Evolutionary conservation across 2,797 vertebrate species (phyloP).

Genomic region (Acrossocheilus fasciatus): DNA sequence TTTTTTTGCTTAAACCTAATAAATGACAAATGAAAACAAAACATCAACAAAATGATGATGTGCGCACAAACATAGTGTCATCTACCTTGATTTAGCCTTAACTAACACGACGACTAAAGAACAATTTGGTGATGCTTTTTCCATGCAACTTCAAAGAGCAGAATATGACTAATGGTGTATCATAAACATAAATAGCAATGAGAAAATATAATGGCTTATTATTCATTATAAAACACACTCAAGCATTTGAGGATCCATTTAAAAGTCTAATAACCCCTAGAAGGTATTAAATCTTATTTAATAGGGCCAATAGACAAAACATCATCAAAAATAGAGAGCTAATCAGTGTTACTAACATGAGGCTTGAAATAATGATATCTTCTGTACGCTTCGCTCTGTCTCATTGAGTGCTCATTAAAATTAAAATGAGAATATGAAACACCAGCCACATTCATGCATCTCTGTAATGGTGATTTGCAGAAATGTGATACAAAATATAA

Average conservation of each 20-base stretch:
- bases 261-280: conserved; percentile 34
- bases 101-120: background rate
- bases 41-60: background rate
- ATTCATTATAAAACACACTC: conserved; percentile 31
- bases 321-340: conserved; percentile 29
- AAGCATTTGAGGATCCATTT: conserved; percentile 41
- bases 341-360: conserved; percentile 19
- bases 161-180: conserved; percentile 21
- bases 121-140: background rate
- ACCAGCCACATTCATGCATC: background rate
- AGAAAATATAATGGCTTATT: conserved; percentile 11
- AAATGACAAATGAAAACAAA: conserved; percentile 11
- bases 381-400: background rate
- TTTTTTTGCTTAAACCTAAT: background rate
- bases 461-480: conserved; percentile 17
- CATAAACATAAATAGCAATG: conserved; percentile 4
- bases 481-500: conserved; percentile 1
- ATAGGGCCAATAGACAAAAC: conserved; percentile 24
- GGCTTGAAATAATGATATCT: conserved; percentile 39
- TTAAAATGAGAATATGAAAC: conserved; percentile 29
- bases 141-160: background rate
- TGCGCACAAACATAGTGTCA: background rate
- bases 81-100: background rate
- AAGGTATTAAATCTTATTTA: conserved; percentile 47
- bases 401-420: conserved; percentile 38